phyloP scores from a whole-genome alignment of 2,113 vertebrate genomes.

The Perccottus glenii region DNA sequence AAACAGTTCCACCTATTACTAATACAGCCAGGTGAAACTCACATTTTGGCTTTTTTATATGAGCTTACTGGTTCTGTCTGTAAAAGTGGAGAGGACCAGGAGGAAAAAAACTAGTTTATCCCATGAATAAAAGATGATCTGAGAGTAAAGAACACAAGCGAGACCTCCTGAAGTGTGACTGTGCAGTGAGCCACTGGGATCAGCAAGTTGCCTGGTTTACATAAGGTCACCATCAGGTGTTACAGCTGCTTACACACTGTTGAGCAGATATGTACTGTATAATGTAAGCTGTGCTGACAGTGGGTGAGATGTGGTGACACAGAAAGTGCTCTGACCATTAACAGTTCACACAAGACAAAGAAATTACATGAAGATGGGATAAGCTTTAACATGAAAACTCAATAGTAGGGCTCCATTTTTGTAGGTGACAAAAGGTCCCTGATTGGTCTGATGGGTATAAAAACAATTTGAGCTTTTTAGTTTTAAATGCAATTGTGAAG shows the following conservation, averaged over 20 bases:
- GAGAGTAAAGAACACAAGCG: conserved; percentile 42
- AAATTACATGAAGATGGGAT: not conserved
- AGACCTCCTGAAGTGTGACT: conserved; percentile 54
- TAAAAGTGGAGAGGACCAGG: not conserved
- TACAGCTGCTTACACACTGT: conserved; percentile 21
- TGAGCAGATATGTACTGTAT: conserved; percentile 3
- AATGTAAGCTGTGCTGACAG: not conserved
- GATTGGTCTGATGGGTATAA: too few relatives aligned
- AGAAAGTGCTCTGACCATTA: not conserved
- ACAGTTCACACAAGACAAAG: not conserved
- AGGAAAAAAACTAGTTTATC: conserved; percentile 31
- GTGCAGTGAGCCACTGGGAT: conserved; percentile 45
- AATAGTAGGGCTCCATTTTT: too few relatives aligned
- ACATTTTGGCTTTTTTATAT: not conserved
- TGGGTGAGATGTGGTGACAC: not conserved
- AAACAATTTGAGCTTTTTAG: too few relatives aligned
- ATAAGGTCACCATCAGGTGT: conserved; percentile 62
- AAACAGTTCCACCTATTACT: not conserved
- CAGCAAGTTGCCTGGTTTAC: conserved; percentile 56
- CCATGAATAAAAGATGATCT: conserved; percentile 63
- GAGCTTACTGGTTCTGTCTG: conserved; percentile 8
- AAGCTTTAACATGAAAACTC: too few relatives aligned
- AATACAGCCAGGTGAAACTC: not conserved
- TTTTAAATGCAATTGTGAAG: too few relatives aligned
- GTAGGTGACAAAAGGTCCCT: too few relatives aligned